Conservation (phyloP, 2,113 vertebrate species). For the Cephalopterus ornatus region DNA sequence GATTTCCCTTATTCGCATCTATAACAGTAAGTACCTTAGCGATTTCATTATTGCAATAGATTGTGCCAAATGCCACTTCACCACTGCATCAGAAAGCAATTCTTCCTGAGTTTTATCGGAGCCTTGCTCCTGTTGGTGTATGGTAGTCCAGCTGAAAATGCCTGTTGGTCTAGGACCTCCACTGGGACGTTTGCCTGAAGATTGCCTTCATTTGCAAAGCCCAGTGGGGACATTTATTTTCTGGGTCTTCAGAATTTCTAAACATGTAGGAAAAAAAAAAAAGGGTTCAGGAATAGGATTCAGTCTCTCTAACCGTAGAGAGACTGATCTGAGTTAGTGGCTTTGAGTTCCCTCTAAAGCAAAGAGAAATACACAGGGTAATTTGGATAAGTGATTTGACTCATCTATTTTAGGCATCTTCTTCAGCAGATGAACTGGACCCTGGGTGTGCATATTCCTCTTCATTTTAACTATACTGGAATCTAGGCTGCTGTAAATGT, state of each 20-base stretch:
- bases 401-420: background rate
- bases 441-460: rapidly evolving
- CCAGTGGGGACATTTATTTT: background rate
- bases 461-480: background rate
- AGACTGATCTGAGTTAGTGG: background rate
- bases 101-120: background rate
- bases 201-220: background rate
- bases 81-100: background rate
- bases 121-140: background rate
- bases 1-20: no score
- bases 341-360: background rate
- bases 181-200: background rate
- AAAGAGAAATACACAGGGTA: background rate
- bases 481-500: background rate
- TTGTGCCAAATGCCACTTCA: background rate
- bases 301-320: background rate
- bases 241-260: background rate
- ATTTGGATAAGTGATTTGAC: background rate
- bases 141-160: background rate
- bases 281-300: background rate
- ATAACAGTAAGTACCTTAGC: no score
- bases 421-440: background rate
- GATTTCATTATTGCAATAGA: background rate
- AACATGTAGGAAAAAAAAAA: background rate
- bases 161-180: background rate